These are phyloP conservation scores for Cyprinodon brontotheroides DNA, from an alignment of 2,113 vertebrate genomes.

Conservation along the genomic window DNA sequence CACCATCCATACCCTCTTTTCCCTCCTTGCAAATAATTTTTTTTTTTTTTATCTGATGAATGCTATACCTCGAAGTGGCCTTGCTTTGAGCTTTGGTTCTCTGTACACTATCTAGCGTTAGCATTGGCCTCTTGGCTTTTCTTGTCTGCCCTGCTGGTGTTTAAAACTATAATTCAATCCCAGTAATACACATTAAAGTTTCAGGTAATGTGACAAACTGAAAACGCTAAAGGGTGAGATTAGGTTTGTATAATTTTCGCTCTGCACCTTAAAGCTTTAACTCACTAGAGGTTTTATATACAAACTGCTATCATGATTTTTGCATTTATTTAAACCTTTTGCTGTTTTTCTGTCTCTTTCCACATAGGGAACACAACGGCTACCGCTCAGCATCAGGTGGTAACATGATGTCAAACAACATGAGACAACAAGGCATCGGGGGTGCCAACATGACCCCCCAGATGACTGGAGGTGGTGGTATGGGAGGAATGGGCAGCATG, in stretches of 20 bases:
- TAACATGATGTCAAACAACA: conserved; percentile 75
- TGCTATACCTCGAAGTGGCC: no score
- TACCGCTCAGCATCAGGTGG: conserved; percentile 86
- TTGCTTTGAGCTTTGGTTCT: no score
- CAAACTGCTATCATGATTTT: conserved; percentile 11
- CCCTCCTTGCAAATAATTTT: no score
- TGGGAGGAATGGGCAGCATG: conserved; percentile 72
- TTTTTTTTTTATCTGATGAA: no score
- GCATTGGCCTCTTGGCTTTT: no score
- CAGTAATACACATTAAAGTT: no score
- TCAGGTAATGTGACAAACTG: no score
- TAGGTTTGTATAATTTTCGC: not conserved
- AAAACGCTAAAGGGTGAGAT: not conserved
- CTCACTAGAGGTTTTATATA: not conserved
- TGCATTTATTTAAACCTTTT: conserved; percentile 3
- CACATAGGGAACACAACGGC: conserved; percentile 90
- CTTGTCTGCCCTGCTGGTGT: no score
- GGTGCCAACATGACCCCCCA: conserved; percentile 80
- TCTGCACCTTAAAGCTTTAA: not conserved
- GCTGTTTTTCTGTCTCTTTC: conserved; percentile 19
- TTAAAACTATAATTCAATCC: no score
- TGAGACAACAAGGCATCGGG: conserved; percentile 82
- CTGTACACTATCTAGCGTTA: no score
- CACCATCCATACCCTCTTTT: no score
- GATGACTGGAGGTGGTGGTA: conserved; percentile 83